Base-by-base conservation (phyloP, 2,888 invertebrate species). In the Eretmocerus hayati region DNA sequence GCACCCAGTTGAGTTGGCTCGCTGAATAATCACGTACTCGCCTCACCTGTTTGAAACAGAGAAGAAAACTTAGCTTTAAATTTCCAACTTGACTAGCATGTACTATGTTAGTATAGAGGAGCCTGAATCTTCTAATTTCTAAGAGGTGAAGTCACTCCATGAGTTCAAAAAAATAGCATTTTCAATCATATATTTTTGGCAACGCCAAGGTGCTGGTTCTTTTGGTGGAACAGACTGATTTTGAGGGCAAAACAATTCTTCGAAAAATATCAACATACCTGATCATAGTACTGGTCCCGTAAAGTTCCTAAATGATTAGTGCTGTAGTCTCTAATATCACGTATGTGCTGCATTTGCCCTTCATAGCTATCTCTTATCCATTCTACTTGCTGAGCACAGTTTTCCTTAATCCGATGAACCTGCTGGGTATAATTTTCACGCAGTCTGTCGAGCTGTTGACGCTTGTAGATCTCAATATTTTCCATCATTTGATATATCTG, bases 341-440 rank as follows among this genome's bases (percentile, higher is more conserved):
- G 81, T 44, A 92, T 76, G 68, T 91, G 87, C 62, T 84, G 87
- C 40, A 90, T 84, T 73, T 94, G 94, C 31, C 84, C 80, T 60
- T 87, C 85, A 71, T 95, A 95, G 68, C 91, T 93, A 66, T 83
- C 88, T 64, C 92, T 85, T 58, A 95, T 89, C 84, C 90, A 90
- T 63, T 94, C 94, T 75, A 93, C 87, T 75, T 94, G 94, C 67
- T 89, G 89, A 21, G 86, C 82, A 69, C 94, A 95, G 66, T 95
- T 94, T 65, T 94, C 93, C 65, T 89, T 87, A 62, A 95, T 92
- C 56, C 89, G 80, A 71, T 87, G 86, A 59, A 93, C 90, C 79
- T 94, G 93, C 70, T 84, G 83, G 42, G 90, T 85, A 71, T 95
- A 95, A 73, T 94, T 93, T 69, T 94, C 93, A 22, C 91, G 77